Conservation (phyloP, 2,113 vertebrate genomes). For the Gnathonemus longibarbis region DNA sequence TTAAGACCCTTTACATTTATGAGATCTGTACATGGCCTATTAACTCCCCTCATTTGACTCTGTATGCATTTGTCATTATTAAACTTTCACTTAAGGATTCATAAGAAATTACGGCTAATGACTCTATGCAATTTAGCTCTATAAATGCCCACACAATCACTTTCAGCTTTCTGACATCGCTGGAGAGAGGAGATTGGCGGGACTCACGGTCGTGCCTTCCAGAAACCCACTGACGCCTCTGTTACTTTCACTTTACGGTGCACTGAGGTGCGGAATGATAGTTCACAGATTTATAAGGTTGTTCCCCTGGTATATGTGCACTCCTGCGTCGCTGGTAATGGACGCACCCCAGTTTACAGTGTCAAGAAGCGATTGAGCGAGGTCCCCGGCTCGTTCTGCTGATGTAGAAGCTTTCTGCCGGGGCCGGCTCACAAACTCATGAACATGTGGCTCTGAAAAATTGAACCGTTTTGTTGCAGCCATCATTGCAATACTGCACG, state of each 20-base stretch:
- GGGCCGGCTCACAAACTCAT: background rate
- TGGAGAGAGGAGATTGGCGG: background rate
- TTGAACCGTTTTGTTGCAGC: background rate
- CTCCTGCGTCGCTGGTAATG: background rate
- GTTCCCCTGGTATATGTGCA: background rate
- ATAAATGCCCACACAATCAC: background rate
- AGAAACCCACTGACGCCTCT: background rate
- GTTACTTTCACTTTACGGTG: background rate
- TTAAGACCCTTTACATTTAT: background rate
- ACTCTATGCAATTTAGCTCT: background rate
- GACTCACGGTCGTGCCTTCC: background rate
- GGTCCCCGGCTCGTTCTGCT: background rate
- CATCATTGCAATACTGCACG: background rate
- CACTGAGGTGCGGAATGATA: background rate
- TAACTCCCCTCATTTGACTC: background rate
- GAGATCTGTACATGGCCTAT: slow-evolving; percentile 3
- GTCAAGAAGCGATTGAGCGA: background rate
- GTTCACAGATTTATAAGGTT: background rate
- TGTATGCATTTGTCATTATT: background rate
- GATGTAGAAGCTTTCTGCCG: background rate
- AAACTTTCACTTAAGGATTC: background rate
- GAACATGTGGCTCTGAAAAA: background rate
- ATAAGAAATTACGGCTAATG: slow-evolving; percentile 1
- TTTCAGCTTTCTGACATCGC: background rate
- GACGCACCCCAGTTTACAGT: background rate